Conservation (phyloP, 2,888 invertebrate genomes). For the Zhuqinia jingwanae region DNA sequence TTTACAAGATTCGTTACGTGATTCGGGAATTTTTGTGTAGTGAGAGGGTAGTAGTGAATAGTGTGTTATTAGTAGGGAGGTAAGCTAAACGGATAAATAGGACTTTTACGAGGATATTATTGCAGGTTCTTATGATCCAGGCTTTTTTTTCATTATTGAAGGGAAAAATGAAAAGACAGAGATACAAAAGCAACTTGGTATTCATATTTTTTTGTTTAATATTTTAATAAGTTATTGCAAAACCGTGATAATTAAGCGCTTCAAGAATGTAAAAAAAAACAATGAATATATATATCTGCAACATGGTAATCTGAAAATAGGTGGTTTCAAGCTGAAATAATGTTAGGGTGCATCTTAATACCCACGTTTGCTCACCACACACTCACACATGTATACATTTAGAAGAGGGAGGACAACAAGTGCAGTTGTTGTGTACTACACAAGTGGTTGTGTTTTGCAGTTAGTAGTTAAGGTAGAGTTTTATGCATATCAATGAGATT, state of each 20-base stretch:
- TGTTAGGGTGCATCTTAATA: constrained; percentile 22
- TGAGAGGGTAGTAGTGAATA: not conserved
- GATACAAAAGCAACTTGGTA: not conserved
- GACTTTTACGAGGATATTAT: constrained; percentile 14
- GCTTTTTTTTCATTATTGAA: not conserved
- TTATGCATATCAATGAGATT: constrained; percentile 43
- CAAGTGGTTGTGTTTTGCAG: constrained; percentile 5
- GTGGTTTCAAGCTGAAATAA: constrained; percentile 8
- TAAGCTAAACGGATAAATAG: constrained; percentile 29
- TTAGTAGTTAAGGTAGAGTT: not conserved
- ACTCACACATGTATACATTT: not conserved
- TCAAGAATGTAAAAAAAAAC: constrained; percentile 14
- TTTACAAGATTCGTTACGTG: constrained; percentile 52
- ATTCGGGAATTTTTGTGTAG: constrained; percentile 35
- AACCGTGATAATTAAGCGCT: constrained; percentile 48
- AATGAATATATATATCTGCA: constrained; percentile 24
- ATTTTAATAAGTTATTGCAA: constrained; percentile 49
- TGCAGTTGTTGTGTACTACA: not conserved
- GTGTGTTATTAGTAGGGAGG: constrained; percentile 32
- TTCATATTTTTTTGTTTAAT: not conserved
- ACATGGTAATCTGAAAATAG: constrained; percentile 24
- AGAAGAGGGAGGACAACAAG: constrained; percentile 1
- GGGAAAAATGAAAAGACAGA: not conserved
- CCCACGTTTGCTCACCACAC: not conserved
- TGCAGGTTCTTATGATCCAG: not conserved